Evolutionary conservation across 2,797 vertebrate species (phyloP), one percentile per base, ranked within the genome.

Genomic region (Champsocephalus gunnari): DNA sequence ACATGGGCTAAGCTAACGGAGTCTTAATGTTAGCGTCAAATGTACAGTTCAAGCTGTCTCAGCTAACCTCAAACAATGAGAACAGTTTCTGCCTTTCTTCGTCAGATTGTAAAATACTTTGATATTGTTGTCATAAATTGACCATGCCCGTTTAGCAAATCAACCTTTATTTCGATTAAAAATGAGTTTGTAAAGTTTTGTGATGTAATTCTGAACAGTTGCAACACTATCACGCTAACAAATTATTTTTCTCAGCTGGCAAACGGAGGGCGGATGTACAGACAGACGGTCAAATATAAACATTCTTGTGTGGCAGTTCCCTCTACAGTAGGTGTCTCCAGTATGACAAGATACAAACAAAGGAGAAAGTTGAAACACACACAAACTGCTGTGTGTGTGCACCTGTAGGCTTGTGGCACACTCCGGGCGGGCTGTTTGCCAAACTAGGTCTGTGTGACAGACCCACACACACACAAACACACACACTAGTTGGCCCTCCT

Each of bases 331-430:
- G 34, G 34, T 38, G 34, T 9, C 34, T 38, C 34, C 34, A 9
- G 34, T 38, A 38, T 38, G 34, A 38, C 34, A 7, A 38, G 34
- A 38, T 38, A 38, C 6, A 66, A 50, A 71, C 53, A 60, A 56
- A 49, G 28, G 16, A 70, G 45, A 64, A 32, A 21, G 17, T 38
- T 69, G 61, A 45, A 61, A 48, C 63, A 65, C 51, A 71, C 53
- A 53, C 17, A 69, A 28, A 71, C 21, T 55, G 56, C 51, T 62
- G 62, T 75, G 70, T 75, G 74, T 61, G 74, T 67, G 72, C 87
- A 92, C 87, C 85, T 92, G 92, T 77, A 81, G 80, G 74, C 68
- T 54, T 62, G 71, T 80, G 79, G 79, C 81, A 83, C 66, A 5
- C 66, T 82, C 66, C 61, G 43, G n/a, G 28, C 28, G n/a, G 60